A percentile compares a stretch with the other conserved stretches of the same genome.
phyloP scores from a whole-genome alignment of 2,888 invertebrate genomes.

The Meloe dianella region DNA sequence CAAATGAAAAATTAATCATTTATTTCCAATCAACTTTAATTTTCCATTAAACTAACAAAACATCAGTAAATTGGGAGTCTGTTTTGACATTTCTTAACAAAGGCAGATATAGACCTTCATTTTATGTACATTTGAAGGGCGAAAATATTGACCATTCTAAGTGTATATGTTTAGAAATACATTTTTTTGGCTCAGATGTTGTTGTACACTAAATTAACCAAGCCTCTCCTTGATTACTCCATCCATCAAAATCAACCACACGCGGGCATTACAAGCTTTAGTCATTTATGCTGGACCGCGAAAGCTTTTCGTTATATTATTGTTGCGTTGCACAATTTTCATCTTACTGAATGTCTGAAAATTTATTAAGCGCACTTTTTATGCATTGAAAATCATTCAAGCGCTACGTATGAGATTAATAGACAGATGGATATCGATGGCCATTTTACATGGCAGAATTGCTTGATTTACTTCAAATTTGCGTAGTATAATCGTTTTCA shows the following conservation, averaged over 20 bases:
- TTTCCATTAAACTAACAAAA: background rate
- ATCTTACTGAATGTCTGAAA: background rate
- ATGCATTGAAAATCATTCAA: background rate
- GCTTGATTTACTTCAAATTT: too few species aligned
- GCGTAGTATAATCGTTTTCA: too few species aligned
- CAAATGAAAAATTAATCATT: constrained; percentile 15
- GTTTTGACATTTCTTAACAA: background rate
- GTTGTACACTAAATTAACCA: constrained; percentile 46
- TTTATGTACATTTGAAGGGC: constrained; percentile 30
- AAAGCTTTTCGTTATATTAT: constrained; percentile 29
- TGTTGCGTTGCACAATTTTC: background rate
- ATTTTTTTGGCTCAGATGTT: constrained; percentile 46
- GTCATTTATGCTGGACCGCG: constrained; percentile 39
- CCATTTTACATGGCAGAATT: too few species aligned
- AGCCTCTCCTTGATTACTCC: constrained; percentile 50
- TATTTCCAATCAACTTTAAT: background rate
- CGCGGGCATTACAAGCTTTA: constrained; percentile 41
- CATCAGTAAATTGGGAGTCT: background rate
- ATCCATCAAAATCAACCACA: constrained; percentile 54
- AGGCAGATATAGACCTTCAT: constrained; percentile 8
- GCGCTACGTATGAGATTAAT: too few species aligned
- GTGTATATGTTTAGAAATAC: constrained; percentile 40
- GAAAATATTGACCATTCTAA: constrained; percentile 39
- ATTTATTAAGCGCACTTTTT: background rate
- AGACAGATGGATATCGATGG: too few species aligned